phyloP scores from a whole-genome alignment of 2,113 vertebrate genomes.

The Myrmecophaga tridactyla region DNA sequence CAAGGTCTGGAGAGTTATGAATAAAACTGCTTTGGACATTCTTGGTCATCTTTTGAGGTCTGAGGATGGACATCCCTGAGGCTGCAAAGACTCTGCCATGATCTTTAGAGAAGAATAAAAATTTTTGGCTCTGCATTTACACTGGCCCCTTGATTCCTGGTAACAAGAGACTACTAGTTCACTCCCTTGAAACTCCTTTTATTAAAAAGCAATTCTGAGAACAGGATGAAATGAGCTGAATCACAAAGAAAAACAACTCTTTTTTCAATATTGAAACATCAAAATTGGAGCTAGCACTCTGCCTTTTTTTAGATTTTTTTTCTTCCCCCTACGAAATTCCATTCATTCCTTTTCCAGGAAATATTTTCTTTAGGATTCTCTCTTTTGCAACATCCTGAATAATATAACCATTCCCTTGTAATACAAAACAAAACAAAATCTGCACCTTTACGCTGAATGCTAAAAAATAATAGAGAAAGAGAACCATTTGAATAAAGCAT shows the following conservation, averaged over 20 bases:
- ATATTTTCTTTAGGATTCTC: neutral
- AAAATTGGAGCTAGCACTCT: neutral
- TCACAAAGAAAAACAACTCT: neutral
- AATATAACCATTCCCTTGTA: neutral
- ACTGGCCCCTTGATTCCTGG: neutral
- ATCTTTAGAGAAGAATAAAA: neutral
- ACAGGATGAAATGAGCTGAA: neutral
- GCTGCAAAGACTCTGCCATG: neutral
- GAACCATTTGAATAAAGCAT: neutral
- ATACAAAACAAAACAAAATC: neutral
- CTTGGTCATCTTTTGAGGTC: neutral
- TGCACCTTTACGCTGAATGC: neutral
- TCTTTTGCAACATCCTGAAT: neutral
- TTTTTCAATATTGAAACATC: neutral
- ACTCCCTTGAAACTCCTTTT: neutral
- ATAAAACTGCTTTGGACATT: neutral
- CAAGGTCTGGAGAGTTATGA: neutral
- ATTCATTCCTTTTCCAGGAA: neutral
- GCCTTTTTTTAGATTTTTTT: neutral
- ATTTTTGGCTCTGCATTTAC: neutral
- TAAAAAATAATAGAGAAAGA: neutral
- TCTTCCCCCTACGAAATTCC: neutral
- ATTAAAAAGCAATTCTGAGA: neutral
- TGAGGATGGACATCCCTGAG: neutral
- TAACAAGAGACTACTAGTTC: neutral